A percentile compares a stretch with the other conserved stretches of the same genome.
Conservation (phyloP, 2,888 invertebrate genomes). For the Agrochola circellaris region DNA sequence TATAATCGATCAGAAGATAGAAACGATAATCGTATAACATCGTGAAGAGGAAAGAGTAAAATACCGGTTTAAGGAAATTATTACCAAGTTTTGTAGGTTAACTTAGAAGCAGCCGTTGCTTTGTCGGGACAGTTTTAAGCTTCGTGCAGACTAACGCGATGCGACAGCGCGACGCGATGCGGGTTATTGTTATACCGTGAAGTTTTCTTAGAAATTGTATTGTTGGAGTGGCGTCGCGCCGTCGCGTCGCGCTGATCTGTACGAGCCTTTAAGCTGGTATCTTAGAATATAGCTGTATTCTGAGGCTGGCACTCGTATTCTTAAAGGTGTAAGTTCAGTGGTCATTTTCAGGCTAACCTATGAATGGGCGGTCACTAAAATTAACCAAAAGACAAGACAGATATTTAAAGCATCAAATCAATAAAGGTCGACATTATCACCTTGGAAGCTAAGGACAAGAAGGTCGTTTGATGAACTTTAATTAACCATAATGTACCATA, state of each 20-base stretch:
- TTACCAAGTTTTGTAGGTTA: background rate
- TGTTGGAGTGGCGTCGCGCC: no score
- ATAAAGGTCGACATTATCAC: conserved; percentile 46
- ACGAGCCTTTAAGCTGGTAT: no score
- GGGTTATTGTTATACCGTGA: no score
- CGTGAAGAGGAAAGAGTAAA: background rate
- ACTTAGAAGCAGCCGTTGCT: background rate
- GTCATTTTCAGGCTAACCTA: conserved; percentile 33
- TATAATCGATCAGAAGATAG: background rate
- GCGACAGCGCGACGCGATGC: no score
- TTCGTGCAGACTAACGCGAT: no score
- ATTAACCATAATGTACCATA: background rate
- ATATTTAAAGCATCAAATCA: conserved; percentile 47
- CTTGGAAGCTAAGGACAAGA: conserved; percentile 15
- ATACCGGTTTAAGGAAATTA: background rate
- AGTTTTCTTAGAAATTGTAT: no score
- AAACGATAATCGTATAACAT: background rate
- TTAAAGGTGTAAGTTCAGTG: conserved; percentile 15
- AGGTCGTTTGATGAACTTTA: conserved; percentile 40
- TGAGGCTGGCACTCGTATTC: background rate
- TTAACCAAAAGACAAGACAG: conserved; percentile 22
- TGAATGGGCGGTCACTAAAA: conserved; percentile 13
- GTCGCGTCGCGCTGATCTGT: no score
- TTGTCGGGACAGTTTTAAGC: background rate
- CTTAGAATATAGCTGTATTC: no score